Conservation (phyloP, 2,797 vertebrate genomes). For the Taeniopygia guttata region DNA sequence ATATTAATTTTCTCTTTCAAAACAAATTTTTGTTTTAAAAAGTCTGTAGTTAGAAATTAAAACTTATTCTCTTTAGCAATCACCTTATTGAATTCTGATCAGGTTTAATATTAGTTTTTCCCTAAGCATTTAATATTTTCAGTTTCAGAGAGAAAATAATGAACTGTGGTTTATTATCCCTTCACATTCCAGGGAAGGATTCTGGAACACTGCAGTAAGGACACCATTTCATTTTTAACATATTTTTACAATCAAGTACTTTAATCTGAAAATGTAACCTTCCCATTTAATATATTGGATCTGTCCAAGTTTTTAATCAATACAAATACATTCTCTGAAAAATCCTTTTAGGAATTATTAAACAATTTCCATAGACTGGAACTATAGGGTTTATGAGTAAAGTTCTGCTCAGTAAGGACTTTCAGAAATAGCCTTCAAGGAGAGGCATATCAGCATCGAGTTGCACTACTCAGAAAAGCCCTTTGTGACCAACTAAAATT, state of each 20-base stretch:
- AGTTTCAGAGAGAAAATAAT: background rate
- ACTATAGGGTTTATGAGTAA: background rate
- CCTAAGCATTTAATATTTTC: background rate
- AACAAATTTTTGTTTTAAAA: background rate
- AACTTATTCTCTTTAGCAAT: background rate
- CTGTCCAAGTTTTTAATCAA: background rate
- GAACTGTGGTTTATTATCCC: background rate
- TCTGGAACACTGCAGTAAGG: background rate
- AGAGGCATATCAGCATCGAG: background rate
- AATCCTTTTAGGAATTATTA: background rate
- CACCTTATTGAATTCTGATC: background rate
- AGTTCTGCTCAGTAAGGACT: background rate
- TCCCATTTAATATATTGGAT: background rate
- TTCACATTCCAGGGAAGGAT: background rate
- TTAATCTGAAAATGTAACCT: background rate
- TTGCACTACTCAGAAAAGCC: background rate
- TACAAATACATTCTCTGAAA: background rate
- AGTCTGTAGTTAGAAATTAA: background rate
- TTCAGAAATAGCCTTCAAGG: background rate
- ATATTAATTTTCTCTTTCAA: background rate
- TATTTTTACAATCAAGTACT: background rate
- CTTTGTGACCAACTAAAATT: background rate
- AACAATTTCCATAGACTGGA: background rate
- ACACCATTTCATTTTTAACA: background rate
- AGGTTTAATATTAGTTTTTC: background rate